phyloP scores from a whole-genome alignment of 2,113 vertebrate genomes.

The Galeopterus variegatus region DNA sequence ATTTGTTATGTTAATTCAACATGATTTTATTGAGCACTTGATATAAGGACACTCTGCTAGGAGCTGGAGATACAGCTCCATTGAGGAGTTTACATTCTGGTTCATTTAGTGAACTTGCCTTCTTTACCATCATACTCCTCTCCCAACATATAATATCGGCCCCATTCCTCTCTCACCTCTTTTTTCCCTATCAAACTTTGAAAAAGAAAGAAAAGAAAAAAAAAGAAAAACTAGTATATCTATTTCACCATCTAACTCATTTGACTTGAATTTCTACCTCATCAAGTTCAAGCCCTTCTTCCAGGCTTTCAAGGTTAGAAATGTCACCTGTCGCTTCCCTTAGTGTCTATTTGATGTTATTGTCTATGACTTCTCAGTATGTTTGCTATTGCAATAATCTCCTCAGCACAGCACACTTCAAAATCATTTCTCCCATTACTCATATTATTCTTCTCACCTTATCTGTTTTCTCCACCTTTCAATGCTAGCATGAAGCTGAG shows the following conservation, averaged over 20 bases:
- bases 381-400: slow-evolving; percentile 55
- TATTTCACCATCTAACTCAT: neutral
- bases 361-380: slow-evolving; percentile 25
- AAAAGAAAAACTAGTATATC: neutral
- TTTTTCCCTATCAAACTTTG: neutral
- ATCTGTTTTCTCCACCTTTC: slow-evolving; percentile 61
- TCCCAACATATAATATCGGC: neutral
- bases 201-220: too few species aligned
- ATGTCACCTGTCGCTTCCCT: slow-evolving; percentile 46
- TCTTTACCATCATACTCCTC: neutral
- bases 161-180: neutral
- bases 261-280: slow-evolving; percentile 57
- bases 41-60: neutral
- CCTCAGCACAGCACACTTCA: neutral
- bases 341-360: slow-evolving; percentile 55
- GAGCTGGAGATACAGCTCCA: neutral
- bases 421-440: slow-evolving; percentile 52
- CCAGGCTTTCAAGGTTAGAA: slow-evolving; percentile 8
- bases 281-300: slow-evolving; percentile 22
- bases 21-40: slow-evolving; percentile 51
- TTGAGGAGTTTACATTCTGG: neutral
- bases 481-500: neutral
- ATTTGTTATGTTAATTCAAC: neutral
- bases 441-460: slow-evolving; percentile 53
- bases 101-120: neutral